Evolutionary conservation across 2,888 invertebrate species (phyloP).

Genomic region (Stenichneumon culpator): DNA sequence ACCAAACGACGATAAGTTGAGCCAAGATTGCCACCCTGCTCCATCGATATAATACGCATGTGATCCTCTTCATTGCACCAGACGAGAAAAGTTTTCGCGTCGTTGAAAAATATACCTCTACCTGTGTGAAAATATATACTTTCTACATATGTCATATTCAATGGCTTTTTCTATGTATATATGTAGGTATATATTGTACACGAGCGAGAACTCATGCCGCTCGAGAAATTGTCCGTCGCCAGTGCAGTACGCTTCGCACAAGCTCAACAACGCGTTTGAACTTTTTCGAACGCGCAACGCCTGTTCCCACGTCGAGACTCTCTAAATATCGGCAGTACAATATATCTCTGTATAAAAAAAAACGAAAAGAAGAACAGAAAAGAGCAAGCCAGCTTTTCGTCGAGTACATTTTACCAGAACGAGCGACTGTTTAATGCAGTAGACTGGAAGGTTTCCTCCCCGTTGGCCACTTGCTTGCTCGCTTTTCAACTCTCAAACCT

Average conservation of each 20-base stretch:
- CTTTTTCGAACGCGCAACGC: constrained; percentile 40
- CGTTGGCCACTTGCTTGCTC: constrained; percentile 52
- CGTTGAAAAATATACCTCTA: constrained; percentile 85
- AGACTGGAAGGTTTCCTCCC: constrained; percentile 47
- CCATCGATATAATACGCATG: constrained; percentile 90
- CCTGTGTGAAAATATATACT: constrained; percentile 67
- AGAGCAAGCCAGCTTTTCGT: constrained; percentile 29
- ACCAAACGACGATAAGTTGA: constrained; percentile 79
- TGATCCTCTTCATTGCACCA: constrained; percentile 92
- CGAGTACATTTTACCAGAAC: constrained; percentile 44
- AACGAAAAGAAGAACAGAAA: not conserved
- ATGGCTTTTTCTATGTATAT: too few relatives aligned
- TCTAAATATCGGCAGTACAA: constrained; percentile 41
- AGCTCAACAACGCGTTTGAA: constrained; percentile 42
- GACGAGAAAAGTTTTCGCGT: constrained; percentile 88
- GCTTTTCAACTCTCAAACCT: constrained; percentile 23
- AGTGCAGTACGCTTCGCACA: not conserved
- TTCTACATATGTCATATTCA: not conserved
- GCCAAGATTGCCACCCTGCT: constrained; percentile 87
- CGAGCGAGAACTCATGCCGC: constrained; percentile 12
- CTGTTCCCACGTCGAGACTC: not conserved
- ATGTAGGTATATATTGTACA: too few relatives aligned
- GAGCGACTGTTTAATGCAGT: constrained; percentile 26
- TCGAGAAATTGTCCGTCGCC: constrained; percentile 32
- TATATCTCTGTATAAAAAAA: constrained; percentile 26